These are phyloP conservation scores for Serripes groenlandicus DNA, from an alignment of 2,888 invertebrate genomes.

Conservation along the genomic window DNA sequence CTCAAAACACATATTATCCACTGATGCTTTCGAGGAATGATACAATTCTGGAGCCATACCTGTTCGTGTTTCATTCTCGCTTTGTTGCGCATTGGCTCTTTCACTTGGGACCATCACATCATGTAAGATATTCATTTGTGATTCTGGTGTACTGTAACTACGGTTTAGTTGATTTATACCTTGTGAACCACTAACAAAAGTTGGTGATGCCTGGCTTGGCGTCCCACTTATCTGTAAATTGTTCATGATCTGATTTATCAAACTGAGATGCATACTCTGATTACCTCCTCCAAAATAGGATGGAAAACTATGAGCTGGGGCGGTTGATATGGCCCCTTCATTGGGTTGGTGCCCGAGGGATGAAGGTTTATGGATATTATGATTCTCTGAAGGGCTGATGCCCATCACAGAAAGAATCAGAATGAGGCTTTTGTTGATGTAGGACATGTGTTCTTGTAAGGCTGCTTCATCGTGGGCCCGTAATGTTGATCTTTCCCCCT, in stretches of 20 bases:
- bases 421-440: conserved; percentile 47
- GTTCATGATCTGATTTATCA: neutral
- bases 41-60: conserved; percentile 5
- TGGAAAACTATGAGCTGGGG: conserved; percentile 51
- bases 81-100: neutral
- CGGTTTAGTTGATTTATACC: conserved; percentile 12
- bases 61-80: neutral
- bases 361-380: conserved; percentile 43
- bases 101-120: neutral
- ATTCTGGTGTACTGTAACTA: conserved; percentile 2
- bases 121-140: neutral
- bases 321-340: conserved; percentile 31
- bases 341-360: conserved; percentile 50
- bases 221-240: neutral
- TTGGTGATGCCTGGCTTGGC: neutral
- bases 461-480: conserved; percentile 40
- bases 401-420: conserved; percentile 36
- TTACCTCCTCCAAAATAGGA: conserved; percentile 1
- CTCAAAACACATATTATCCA: conserved; percentile 52
- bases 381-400: conserved; percentile 34
- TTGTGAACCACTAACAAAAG: neutral
- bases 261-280: neutral
- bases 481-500: conserved; percentile 51
- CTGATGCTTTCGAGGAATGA: conserved; percentile 51
- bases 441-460: conserved; percentile 48